phyloP scores from a whole-genome alignment of 2,797 vertebrate genomes.

The Syngnathus rostellatus region DNA sequence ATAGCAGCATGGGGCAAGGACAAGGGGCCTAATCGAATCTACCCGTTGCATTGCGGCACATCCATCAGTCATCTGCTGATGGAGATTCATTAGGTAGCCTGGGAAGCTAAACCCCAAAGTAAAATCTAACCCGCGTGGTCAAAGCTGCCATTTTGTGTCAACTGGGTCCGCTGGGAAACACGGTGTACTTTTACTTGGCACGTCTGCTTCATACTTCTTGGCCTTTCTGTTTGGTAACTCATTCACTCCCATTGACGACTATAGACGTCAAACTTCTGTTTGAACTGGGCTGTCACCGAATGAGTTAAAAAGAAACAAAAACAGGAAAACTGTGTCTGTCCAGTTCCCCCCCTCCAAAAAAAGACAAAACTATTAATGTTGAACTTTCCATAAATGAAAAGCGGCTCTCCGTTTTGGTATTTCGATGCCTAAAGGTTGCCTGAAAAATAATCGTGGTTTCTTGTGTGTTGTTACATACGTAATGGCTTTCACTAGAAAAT shows the following conservation, averaged over 20 bases:
- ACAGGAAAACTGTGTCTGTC: too few relatives aligned
- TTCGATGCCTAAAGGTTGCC: too few relatives aligned
- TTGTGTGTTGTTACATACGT: background rate
- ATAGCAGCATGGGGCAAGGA: slow-evolving; percentile 32
- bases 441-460: too few relatives aligned
- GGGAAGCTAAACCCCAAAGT: background rate
- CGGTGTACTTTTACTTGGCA: background rate
- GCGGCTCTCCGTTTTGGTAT: too few relatives aligned
- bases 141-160: background rate
- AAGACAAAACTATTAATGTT: too few relatives aligned
- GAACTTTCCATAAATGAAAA: too few relatives aligned
- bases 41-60: slow-evolving; percentile 52
- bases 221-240: background rate
- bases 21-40: slow-evolving; percentile 55
- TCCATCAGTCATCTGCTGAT: slow-evolving; percentile 47
- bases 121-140: background rate
- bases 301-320: too few relatives aligned
- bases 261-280: too few relatives aligned
- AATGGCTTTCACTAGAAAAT: background rate
- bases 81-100: slow-evolving; percentile 9
- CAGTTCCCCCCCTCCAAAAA: too few relatives aligned
- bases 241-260: too few relatives aligned
- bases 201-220: background rate
- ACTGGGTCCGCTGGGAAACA: background rate
- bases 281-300: too few relatives aligned